Evolutionary conservation across 1,140 invertebrate species (phyloP).

Genomic region (Dendroctonus ponderosae): DNA sequence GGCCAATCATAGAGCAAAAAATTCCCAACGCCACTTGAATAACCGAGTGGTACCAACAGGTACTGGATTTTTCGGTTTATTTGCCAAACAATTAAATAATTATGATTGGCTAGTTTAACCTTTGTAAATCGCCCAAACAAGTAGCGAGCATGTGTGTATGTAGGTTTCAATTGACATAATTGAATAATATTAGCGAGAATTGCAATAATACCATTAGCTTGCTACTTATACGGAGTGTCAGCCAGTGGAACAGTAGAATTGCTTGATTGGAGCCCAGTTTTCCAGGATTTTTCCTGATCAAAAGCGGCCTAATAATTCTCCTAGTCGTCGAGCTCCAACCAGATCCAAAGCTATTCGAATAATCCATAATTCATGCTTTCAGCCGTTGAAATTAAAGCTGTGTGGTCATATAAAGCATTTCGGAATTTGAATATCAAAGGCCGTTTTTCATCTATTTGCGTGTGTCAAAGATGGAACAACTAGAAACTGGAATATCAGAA

Average conservation of each 20-base stretch:
- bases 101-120: slow-evolving; percentile 11
- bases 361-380: slow-evolving; percentile 14
- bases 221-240: no score
- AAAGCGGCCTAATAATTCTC: no score
- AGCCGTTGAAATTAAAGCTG: slow-evolving; percentile 12
- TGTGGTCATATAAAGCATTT: slow-evolving; percentile 15
- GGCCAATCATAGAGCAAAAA: background rate
- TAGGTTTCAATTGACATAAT: slow-evolving; percentile 23
- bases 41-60: slow-evolving; percentile 18
- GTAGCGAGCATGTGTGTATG: slow-evolving; percentile 3
- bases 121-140: slow-evolving; percentile 7
- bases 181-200: slow-evolving; percentile 19
- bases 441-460: slow-evolving; percentile 15
- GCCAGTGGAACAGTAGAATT: no score
- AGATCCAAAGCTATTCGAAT: background rate
- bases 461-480: no score
- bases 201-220: background rate
- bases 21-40: slow-evolving; percentile 7
- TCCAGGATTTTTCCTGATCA: no score
- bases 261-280: no score
- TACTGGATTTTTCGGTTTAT: slow-evolving; percentile 17
- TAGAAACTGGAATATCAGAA: no score
- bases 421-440: slow-evolving; percentile 22
- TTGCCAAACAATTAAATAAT: slow-evolving; percentile 17
- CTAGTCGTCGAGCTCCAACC: no score